A percentile compares a stretch with the other conserved stretches of the same genome.
Conservation (phyloP, 1,140 invertebrate species). For the Ostrea edulis region DNA sequence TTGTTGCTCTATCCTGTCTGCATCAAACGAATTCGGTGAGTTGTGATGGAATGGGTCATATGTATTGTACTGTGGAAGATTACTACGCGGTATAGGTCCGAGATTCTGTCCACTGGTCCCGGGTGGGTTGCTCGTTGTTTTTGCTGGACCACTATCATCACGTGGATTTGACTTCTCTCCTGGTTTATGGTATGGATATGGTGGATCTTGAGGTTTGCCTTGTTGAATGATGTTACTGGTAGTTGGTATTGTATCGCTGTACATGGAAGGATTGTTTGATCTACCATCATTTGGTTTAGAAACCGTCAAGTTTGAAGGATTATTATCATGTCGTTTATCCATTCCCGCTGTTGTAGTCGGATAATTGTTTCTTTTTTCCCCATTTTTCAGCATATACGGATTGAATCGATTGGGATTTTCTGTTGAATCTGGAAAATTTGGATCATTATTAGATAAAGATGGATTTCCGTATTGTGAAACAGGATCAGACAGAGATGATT, state of each 20-base stretch:
- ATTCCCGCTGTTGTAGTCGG: neutral
- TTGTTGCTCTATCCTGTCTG: neutral
- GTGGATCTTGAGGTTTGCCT: neutral
- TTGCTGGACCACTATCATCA: neutral
- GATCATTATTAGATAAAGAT: neutral
- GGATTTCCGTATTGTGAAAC: neutral
- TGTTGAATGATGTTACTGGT: neutral
- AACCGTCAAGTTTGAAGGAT: neutral
- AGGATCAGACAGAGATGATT: neutral
- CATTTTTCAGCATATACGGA: neutral
- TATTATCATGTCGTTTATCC: neutral
- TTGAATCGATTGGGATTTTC: neutral
- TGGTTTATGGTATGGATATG: neutral
- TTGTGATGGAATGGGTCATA: neutral
- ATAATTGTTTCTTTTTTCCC: neutral
- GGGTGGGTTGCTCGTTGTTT: neutral
- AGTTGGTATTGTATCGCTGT: neutral
- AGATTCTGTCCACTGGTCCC: neutral
- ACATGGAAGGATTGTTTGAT: neutral
- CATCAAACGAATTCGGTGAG: neutral
- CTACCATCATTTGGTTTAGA: neutral
- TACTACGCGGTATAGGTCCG: neutral
- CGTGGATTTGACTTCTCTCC: neutral
- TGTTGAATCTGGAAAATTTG: neutral
- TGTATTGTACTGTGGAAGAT: neutral